Base-by-base conservation (phyloP, 1,140 invertebrate genomes). In the Drosophila trapezifrons region DNA sequence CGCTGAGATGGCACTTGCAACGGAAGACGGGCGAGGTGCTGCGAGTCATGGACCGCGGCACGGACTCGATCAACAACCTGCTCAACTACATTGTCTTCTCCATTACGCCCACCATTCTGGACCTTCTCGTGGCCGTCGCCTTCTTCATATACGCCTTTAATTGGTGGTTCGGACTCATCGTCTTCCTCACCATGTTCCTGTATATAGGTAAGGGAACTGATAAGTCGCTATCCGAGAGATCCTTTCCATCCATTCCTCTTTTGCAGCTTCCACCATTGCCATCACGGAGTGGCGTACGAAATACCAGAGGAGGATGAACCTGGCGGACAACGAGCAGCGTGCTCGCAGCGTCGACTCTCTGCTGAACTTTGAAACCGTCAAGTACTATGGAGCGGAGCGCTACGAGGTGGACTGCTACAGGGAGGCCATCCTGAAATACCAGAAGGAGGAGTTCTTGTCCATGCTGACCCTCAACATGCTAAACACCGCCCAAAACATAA, bases 261-360 rank as follows among this genome's bases (percentile, higher is more conserved):
- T 87, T 93, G 12, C 80, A 98, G 97, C 93, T 84, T 93, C 95
- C 15, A 99, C 98, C 10, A 96, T 99, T 82, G 90, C 92, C 9
- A 93, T 99, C 18, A 99, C 98, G 2, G 98, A 99, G 93, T 99
- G 98, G 98, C 94, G 98, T 37, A 99, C 98, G 0, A 98, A 99
- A 92, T 99, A 96, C 91, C 96, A 98, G 82, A 93, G 98, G 32
- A 94, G 96, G 15, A 98, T 98, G 97, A 99, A 99, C 92, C 93
- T 96, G 18, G 95, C 97, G 0, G 98, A 99, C 89, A 99, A 99
- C 93, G 96, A 95, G 51, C 95, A 96, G 58, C 96, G 97, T 90
- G 96, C 97, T n/a, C 94, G 96, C 49, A 98, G 96, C 66, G 98
- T 99, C 0, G 98, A 99, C 92, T 99, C 98, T n/a, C 93, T 99